phyloP scores from a whole-genome alignment of 2,888 invertebrate genomes.

The Anoplius nigerrimus region DNA sequence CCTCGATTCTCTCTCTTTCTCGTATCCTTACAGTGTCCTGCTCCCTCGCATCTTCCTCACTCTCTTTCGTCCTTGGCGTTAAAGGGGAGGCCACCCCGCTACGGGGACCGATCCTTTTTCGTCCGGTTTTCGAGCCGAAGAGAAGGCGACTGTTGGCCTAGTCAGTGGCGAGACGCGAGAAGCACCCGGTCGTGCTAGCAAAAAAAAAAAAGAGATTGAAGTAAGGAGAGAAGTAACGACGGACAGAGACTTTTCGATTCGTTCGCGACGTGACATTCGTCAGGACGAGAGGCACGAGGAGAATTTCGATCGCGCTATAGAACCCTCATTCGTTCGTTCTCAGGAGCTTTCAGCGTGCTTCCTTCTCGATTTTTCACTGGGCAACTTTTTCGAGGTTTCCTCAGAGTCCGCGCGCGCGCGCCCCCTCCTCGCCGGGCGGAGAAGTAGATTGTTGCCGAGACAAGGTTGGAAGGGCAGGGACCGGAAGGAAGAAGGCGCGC shows the following conservation, averaged over 20 bases:
- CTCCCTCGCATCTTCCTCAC: neutral
- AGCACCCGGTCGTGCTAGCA: no score
- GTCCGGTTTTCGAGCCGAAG: neutral
- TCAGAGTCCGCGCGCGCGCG: no score
- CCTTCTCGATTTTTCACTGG: neutral
- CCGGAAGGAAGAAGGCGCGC: neutral
- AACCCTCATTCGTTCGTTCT: no score
- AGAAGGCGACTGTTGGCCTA: no score
- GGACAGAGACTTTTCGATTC: neutral
- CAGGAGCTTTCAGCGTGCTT: no score
- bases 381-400: neutral
- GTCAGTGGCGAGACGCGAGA: no score
- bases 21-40: neutral
- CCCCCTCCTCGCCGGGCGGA: conserved; percentile 11
- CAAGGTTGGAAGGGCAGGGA: no score
- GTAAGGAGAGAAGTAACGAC: no score
- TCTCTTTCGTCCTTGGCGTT: conserved; percentile 1
- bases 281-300: no score
- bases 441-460: conserved; percentile 39
- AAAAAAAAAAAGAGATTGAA: no score
- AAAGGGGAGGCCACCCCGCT: no score
- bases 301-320: no score
- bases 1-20: conserved; percentile 32
- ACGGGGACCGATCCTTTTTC: neutral
- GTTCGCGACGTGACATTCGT: neutral